Evolutionary conservation across 2,113 vertebrate species (phyloP).

Genomic region (Pantherophis guttatus): DNA sequence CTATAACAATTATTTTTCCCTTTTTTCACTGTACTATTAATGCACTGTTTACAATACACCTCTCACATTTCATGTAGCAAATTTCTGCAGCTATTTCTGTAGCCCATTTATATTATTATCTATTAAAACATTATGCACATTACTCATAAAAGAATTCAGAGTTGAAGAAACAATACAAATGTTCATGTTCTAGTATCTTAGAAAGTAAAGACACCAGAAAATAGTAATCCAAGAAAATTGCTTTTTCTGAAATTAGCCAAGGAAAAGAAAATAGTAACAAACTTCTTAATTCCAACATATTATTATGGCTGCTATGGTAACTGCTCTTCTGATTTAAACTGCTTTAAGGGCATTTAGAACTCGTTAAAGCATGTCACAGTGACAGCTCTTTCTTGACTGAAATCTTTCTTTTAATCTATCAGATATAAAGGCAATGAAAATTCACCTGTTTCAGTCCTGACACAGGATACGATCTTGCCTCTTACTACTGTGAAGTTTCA

Average conservation of each 20-base stretch:
- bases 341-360: slow-evolving; percentile 34
- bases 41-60: neutral
- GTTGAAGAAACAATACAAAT: neutral
- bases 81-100: neutral
- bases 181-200: neutral
- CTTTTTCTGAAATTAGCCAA: slow-evolving; percentile 19
- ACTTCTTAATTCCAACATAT: neutral
- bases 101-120: neutral
- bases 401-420: slow-evolving; percentile 27
- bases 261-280: slow-evolving; percentile 18
- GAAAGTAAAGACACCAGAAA: neutral
- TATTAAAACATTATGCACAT: slow-evolving; percentile 11
- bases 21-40: neutral
- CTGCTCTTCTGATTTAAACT: slow-evolving; percentile 34
- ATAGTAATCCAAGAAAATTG: neutral
- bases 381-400: slow-evolving; percentile 9
- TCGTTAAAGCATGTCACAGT: slow-evolving; percentile 13
- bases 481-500: neutral
- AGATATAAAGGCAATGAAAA: neutral
- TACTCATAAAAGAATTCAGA: neutral
- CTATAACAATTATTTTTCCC: neutral
- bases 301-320: slow-evolving; percentile 16
- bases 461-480: neutral
- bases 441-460: neutral
- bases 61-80: neutral